These are phyloP conservation scores for Phocoena phocoena DNA, from an alignment of 2,113 vertebrate genomes.

Conservation along the genomic window DNA sequence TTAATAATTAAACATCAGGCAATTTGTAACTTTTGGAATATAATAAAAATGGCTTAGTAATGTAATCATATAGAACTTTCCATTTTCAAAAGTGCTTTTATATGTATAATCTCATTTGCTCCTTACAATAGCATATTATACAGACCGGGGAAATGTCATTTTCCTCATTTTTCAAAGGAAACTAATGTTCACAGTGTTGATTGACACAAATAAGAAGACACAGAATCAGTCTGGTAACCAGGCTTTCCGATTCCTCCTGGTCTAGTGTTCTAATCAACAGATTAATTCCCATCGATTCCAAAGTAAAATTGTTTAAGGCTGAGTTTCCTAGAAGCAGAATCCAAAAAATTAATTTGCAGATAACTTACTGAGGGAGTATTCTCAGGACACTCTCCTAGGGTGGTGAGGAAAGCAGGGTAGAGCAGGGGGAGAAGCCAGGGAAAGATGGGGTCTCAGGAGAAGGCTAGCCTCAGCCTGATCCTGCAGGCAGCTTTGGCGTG, in stretches of 20 bases:
- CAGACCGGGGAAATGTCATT: not conserved
- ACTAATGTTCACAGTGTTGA: not conserved
- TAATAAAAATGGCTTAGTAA: constrained; percentile 3
- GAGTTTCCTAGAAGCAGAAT: not conserved
- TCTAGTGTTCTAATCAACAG: not conserved
- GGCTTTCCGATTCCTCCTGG: not conserved
- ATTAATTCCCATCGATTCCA: not conserved
- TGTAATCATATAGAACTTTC: not conserved
- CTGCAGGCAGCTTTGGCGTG: not conserved
- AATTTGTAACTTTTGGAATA: not conserved
- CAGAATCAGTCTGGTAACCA: not conserved
- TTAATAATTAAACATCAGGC: not conserved
- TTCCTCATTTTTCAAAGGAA: not conserved
- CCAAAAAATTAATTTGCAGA: not conserved
- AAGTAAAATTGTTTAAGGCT: not conserved
- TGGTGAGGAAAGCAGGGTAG: not conserved
- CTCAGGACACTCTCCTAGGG: not conserved
- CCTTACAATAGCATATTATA: not conserved
- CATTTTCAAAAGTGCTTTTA: constrained; percentile 10
- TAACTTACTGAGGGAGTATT: not conserved
- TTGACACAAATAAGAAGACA: not conserved
- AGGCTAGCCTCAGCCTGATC: not conserved
- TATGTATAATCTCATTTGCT: not conserved
- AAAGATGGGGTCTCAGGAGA: not conserved
- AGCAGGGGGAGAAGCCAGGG: not conserved